A percentile compares a stretch with the other conserved stretches of the same genome.
Evolutionary conservation across 2,797 vertebrate species (phyloP).

Genomic region (Semotilus atromaculatus): DNA sequence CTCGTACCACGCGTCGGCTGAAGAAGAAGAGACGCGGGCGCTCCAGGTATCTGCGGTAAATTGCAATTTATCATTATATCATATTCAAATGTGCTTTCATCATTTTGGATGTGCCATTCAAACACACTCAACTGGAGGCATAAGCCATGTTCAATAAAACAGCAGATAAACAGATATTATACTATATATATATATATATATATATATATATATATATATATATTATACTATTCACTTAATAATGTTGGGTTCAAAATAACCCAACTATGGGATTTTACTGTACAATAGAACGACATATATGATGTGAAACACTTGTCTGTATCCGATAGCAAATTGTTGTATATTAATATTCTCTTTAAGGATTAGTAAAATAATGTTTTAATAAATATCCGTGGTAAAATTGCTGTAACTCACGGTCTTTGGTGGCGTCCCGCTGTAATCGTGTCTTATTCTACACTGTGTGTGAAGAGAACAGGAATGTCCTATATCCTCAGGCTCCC

Average conservation of each 20-base stretch:
- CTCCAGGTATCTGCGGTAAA: conserved; percentile 96
- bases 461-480: no score
- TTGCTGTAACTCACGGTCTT: no score
- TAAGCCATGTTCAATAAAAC: background rate
- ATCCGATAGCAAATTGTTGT: background rate
- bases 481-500: background rate
- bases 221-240: no score
- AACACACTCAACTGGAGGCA: background rate
- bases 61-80: conserved; percentile 64
- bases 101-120: background rate
- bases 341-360: no score
- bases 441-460: background rate
- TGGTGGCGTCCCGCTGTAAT: background rate
- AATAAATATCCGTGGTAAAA: background rate
- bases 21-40: conserved; percentile 90
- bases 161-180: background rate
- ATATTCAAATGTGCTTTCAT: background rate
- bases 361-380: background rate
- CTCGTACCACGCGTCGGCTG: conserved; percentile 93
- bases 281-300: background rate
- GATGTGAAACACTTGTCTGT: background rate
- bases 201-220: no score
- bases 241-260: no score
- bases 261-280: no score
- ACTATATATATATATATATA: no score